phyloP scores from a whole-genome alignment of 2,113 vertebrate genomes.

The Pterocles orientalis region DNA sequence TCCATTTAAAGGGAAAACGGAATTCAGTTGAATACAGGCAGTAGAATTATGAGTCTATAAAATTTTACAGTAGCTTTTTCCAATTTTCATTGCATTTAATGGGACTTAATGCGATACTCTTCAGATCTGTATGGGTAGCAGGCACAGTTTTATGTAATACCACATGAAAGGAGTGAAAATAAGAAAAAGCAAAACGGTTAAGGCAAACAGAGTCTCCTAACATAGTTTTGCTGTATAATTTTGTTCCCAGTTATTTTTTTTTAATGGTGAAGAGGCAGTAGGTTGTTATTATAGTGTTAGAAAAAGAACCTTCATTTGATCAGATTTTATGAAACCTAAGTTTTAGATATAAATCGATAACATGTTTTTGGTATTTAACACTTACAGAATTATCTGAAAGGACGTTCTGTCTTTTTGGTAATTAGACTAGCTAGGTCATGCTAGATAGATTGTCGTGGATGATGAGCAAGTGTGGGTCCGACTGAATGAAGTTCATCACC shows the following conservation, averaged over 20 bases:
- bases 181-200: background rate
- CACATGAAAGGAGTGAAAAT: background rate
- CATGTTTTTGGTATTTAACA: background rate
- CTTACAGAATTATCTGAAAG: background rate
- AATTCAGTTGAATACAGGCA: conserved; percentile 1
- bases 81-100: conserved; percentile 36
- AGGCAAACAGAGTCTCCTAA: background rate
- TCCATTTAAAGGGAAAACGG: conserved; percentile 28
- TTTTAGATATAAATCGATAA: background rate
- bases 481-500: background rate
- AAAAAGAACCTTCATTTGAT: background rate
- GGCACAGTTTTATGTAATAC: background rate
- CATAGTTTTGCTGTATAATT: background rate
- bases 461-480: background rate
- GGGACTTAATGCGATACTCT: background rate
- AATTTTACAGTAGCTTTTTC: conserved; percentile 51
- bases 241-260: background rate
- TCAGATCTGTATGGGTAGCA: background rate
- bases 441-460: background rate
- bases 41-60: conserved; percentile 26
- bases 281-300: background rate
- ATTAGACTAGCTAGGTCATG: background rate
- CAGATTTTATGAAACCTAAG: background rate
- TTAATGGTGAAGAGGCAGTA: background rate
- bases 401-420: background rate